phyloP scores from a whole-genome alignment of 1,140 invertebrate species.

The Andrena cerasifolii region DNA sequence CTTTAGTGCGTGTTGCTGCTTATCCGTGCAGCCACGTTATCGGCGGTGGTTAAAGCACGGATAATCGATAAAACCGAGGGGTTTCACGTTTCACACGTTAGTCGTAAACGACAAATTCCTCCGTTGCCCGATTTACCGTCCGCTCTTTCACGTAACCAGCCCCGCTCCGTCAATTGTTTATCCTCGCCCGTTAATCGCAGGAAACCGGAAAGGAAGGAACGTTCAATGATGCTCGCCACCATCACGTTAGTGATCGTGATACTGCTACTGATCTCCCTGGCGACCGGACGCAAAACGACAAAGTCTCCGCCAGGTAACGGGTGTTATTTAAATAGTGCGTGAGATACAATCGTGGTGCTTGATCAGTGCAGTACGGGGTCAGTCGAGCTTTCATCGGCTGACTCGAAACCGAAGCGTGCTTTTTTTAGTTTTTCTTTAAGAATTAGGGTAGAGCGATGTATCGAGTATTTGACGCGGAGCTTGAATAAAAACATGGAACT shows the following conservation, averaged over 20 bases:
- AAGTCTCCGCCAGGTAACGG: constrained; percentile 44
- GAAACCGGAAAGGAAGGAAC: neutral
- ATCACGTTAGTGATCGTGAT: neutral
- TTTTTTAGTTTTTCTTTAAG: too few species aligned
- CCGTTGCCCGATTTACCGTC: neutral
- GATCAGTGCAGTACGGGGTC: neutral
- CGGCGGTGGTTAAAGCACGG: constrained; percentile 6
- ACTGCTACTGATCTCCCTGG: neutral
- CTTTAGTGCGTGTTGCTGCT: too few species aligned
- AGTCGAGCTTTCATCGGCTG: too few species aligned
- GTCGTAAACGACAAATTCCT: neutral
- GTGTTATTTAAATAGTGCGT: neutral
- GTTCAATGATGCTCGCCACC: neutral
- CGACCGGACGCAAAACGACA: neutral
- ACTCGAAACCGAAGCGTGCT: too few species aligned
- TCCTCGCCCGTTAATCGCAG: too few species aligned
- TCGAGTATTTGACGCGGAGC: too few species aligned
- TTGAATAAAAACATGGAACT: too few species aligned
- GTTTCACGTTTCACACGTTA: neutral
- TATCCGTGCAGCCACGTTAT: constrained; percentile 6
- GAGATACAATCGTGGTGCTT: neutral
- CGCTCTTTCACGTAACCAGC: neutral
- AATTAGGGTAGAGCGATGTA: too few species aligned
- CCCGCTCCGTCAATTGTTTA: neutral
- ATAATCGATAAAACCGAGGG: neutral